phyloP scores from a whole-genome alignment of 1,140 invertebrate species.

The Procambarus clarkii region DNA sequence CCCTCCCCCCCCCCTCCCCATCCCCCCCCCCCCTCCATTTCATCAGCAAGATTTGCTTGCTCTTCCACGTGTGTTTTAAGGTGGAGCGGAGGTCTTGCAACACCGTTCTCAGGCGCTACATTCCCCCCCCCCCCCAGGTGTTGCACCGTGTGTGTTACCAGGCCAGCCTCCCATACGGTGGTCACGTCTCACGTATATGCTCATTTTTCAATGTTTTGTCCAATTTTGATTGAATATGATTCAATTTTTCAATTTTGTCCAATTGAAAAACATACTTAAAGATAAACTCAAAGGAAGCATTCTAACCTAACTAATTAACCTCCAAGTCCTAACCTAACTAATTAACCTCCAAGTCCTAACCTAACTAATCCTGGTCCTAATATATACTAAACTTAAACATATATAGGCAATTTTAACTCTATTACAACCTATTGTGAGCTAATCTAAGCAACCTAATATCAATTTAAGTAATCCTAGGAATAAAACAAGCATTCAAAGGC shows the following conservation, averaged over 20 bases:
- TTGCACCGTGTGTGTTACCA: not conserved
- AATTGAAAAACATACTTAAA: no score
- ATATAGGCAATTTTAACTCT: no score
- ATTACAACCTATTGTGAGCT: not conserved
- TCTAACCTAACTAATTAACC: no score
- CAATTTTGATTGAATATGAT: no score
- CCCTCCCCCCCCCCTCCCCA: not conserved
- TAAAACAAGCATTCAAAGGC: not conserved
- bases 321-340: no score
- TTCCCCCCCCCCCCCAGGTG: not conserved
- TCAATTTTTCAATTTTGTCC: no score
- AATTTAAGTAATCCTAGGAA: not conserved
- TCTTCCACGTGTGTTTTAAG: not conserved
- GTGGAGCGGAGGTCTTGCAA: not conserved
- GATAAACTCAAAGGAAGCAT: no score
- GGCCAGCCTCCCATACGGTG: not conserved
- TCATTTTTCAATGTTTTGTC: not conserved
- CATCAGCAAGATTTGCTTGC: not conserved
- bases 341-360: no score
- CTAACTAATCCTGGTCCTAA: no score
- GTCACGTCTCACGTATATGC: not conserved
- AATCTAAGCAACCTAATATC: not conserved
- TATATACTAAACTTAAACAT: no score
- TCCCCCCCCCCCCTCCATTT: not conserved
- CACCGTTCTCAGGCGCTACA: not conserved